Base-by-base conservation (phyloP, 2,888 invertebrate genomes). In the Agapostemon virescens region DNA sequence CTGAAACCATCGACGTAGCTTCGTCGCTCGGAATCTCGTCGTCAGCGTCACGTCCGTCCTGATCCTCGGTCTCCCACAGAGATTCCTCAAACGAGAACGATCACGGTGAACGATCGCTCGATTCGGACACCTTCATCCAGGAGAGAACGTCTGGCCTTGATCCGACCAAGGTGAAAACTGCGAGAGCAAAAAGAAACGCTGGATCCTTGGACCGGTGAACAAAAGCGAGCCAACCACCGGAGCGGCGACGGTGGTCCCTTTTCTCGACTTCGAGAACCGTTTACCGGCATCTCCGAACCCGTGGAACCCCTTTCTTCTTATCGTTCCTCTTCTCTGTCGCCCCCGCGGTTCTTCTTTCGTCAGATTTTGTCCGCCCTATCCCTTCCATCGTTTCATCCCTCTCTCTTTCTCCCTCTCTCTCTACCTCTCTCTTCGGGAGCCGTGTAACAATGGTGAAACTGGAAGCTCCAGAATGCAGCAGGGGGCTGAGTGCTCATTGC, bases 361-460 rank as follows among this genome's bases (percentile, higher is more conserved):
- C 63, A 30, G 42, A 45, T 49, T 58, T 42, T 64, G 23, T 49
- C 38, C 17, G 9, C 74, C 78, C 42, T 49, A 49, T 49, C n/a
- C 45, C 45, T 49, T 2, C 45, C 42, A 23, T 58, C 67, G 11
- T 20, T 33, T 36, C 61, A 42, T 42, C 69, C 66, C 58, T 49
- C 45, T n/a, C 69, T 66, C 73, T 68, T 61, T 83, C 81, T 78
- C 81, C 74, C 80, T 38, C 66, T 61, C 58, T 26, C 15, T 1
- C 70, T 67, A n/a, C n/a, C 71, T 55, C 63, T 83, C 81, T 77
- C 81, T 74, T 79, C 74, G 69, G 69, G 30, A 66, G 52, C 9
- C 30, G 30, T 9, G 17, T 67, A 87, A 80, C 86, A 88, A 88
- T 88, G 84, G 87, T 58, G 86, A 77, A 85, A 86, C 86, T 73